Evolutionary conservation across 2,888 invertebrate species (phyloP).

Genomic region (Spilarctia lutea): DNA sequence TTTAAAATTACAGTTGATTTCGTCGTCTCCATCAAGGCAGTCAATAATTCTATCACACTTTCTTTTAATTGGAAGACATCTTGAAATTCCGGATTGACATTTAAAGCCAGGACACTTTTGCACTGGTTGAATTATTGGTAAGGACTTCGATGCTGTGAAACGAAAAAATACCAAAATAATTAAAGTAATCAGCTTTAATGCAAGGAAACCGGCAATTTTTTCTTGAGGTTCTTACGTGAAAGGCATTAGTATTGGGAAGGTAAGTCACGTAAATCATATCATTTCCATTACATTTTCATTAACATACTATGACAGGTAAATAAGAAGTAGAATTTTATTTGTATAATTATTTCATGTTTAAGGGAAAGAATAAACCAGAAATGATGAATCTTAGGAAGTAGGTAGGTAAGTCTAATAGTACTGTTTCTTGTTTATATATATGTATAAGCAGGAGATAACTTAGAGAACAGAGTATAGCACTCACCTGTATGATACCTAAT

Average conservation of each 20-base stretch:
- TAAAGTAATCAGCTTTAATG: background rate
- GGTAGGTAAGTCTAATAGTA: background rate
- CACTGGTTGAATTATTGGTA: slow-evolving; percentile 84
- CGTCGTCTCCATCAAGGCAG: slow-evolving; percentile 94
- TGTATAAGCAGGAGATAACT: background rate
- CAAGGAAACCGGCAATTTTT: no score
- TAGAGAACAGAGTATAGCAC: slow-evolving; percentile 44
- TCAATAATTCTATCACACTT: slow-evolving; percentile 92
- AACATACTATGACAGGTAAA: background rate
- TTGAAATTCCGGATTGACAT: slow-evolving; percentile 88
- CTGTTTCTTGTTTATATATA: background rate
- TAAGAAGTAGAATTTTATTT: background rate
- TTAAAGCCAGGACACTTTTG: slow-evolving; percentile 90
- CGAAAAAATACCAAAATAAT: background rate
- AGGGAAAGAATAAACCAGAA: background rate
- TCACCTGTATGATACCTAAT: slow-evolving; percentile 88
- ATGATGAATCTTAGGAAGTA: background rate
- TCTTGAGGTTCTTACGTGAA: background rate
- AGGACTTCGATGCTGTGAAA: slow-evolving; percentile 74
- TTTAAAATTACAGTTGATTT: slow-evolving; percentile 87
- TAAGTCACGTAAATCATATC: background rate
- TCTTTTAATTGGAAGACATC: slow-evolving; percentile 89
- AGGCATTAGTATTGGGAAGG: background rate
- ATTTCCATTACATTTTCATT: background rate
- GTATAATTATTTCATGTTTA: background rate